Evolutionary conservation across 2,113 vertebrate species (phyloP).

Genomic region (Myotis lucifugus): DNA sequence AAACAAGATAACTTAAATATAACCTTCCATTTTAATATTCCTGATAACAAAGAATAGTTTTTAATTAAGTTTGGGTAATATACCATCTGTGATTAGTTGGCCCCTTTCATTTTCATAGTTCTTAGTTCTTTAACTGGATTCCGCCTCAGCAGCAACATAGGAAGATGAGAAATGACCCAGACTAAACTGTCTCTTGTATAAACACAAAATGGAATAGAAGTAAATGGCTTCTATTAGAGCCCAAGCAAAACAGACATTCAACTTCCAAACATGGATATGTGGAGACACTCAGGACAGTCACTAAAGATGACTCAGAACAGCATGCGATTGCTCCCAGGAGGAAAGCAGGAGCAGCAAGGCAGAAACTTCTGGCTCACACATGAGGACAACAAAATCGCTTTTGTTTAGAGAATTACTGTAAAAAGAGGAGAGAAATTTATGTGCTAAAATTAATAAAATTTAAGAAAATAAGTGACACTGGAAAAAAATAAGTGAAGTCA

Average conservation of each 20-base stretch:
- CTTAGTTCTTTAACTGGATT: background rate
- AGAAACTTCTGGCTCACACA: background rate
- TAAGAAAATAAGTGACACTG: background rate
- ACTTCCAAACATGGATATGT: slow-evolving; percentile 33
- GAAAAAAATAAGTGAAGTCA: background rate
- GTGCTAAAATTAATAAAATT: slow-evolving; percentile 4
- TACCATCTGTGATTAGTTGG: background rate
- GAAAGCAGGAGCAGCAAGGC: background rate
- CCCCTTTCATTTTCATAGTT: background rate
- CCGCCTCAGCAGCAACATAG: background rate
- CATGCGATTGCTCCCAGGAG: background rate
- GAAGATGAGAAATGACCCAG: background rate
- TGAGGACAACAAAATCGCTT: background rate
- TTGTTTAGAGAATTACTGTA: background rate
- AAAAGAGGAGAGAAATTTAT: background rate
- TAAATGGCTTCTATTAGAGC: background rate
- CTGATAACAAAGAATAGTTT: slow-evolving; percentile 36
- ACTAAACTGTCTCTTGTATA: background rate
- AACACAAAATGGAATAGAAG: slow-evolving; percentile 33
- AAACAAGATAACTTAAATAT: slow-evolving; percentile 15
- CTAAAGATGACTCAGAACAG: background rate
- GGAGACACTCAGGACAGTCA: background rate
- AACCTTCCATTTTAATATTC: background rate
- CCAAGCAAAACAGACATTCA: background rate
- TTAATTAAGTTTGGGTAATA: background rate